Base-by-base conservation (phyloP, 2,888 invertebrate genomes). In the Periphyllus acericola region DNA sequence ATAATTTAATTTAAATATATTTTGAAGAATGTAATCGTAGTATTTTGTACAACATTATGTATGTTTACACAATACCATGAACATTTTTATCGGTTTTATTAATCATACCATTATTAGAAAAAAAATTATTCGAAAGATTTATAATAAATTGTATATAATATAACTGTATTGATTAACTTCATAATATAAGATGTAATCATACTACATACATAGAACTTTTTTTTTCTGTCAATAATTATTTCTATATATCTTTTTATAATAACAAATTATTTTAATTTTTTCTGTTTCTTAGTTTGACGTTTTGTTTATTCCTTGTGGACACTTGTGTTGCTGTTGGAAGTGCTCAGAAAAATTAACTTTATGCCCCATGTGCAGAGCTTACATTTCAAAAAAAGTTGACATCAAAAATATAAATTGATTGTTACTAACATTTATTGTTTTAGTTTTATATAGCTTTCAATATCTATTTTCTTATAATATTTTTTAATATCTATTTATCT, bases 271-370 rank as follows among this genome's bases (percentile, higher is more conserved):
- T 14, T 46, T 1, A 46, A 46, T 71, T 71, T 34, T 72, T 25
- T 72, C 14, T 72, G 19, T 40, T n/a, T 85, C 71, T 71, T n/a
- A 86, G 86, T 86, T 80, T 80, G 72, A 86, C n/a, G 80, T 80
- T 80, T 72, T 86, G 14, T 86, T 86, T 80, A 40, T 86, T 52
- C 86, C 86, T 21, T 86, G 86, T 74, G 86, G 86, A 86, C 86
- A 86, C 79, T 60, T 86, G 21, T 86, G 86, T 80, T 80, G 86
- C 60, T 86, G 86, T 60, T 40, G 40, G 80, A 72, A 80, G 32
- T 86, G 86, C 40, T 80, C 86, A 32, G 68, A 40, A 80, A 72
- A 80, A 86, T 17, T 86, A 60, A 36, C 29, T 32, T 40, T 74
- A 8, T 86, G 86, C 32, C 86, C 86, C 17, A 80, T 86, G 86